A percentile compares a stretch with the other conserved stretches of the same genome.
Conservation (phyloP, 2,888 invertebrate species). For the Pasiphila rectangulata region DNA sequence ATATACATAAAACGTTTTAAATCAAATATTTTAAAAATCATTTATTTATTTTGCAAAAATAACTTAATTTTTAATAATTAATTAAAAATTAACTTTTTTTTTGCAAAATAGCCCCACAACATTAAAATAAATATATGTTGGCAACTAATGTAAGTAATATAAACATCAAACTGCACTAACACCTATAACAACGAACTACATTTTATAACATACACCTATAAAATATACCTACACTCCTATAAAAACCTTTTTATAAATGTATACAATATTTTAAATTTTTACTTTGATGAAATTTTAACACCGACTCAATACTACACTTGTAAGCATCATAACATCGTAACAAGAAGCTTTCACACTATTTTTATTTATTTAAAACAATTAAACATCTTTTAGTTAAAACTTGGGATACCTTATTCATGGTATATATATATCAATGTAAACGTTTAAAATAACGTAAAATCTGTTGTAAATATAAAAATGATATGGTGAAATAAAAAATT, state of each 20-base stretch:
- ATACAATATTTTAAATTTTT: conserved; percentile 54
- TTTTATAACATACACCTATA: conserved; percentile 40
- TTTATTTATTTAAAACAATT: conserved; percentile 6
- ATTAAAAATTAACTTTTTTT: neutral
- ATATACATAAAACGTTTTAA: neutral
- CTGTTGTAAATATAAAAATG: conserved; percentile 7
- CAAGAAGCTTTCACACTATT: conserved; percentile 54
- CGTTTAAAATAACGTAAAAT: neutral
- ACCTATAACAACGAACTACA: conserved; percentile 64
- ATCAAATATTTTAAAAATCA: too few species aligned
- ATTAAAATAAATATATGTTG: conserved; percentile 9
- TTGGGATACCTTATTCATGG: too few species aligned
- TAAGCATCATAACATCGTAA: conserved; percentile 64
- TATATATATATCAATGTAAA: conserved; percentile 12
- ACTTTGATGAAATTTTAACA: conserved; percentile 52
- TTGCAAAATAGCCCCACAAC: conserved; percentile 21
- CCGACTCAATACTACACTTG: conserved; percentile 55
- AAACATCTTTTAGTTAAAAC: neutral
- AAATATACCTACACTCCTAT: conserved; percentile 46
- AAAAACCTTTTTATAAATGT: conserved; percentile 73
- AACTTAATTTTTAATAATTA: too few species aligned
- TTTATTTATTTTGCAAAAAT: too few species aligned
- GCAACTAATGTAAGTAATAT: conserved; percentile 53
- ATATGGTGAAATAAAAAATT: conserved; percentile 23
- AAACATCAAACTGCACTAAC: conserved; percentile 60